Conservation (phyloP, 2,113 vertebrate species). For the Sylvietta virens region DNA sequence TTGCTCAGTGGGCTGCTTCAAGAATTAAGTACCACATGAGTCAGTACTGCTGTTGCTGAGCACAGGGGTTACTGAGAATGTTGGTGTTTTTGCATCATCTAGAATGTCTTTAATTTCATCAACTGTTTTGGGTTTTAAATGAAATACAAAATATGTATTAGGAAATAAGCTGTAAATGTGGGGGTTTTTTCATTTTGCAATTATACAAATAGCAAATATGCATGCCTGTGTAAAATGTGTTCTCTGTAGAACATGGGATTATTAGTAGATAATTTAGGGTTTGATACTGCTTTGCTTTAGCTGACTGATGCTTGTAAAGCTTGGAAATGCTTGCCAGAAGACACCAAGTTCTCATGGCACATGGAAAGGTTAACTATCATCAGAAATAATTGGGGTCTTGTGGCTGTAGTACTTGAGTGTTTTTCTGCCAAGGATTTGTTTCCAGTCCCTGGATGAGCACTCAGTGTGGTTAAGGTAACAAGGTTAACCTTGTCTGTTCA, state of each 20-base stretch:
- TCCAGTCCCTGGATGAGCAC: accelerated
- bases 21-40: background rate
- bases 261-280: background rate
- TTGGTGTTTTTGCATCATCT: background rate
- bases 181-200: background rate
- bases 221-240: background rate
- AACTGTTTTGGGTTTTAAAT: background rate
- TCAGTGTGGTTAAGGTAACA: background rate
- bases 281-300: background rate
- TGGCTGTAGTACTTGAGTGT: background rate
- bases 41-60: background rate
- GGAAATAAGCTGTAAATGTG: background rate
- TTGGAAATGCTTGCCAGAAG: background rate
- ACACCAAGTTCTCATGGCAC: background rate
- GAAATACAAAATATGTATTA: background rate
- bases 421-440: background rate
- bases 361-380: background rate
- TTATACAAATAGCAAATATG: background rate
- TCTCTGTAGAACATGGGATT: background rate
- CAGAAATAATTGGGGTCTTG: background rate
- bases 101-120: background rate
- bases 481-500: background rate
- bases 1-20: background rate
- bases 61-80: background rate
- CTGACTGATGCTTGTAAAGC: background rate